Conservation (phyloP, 2,113 vertebrate species). For the Octodon degus region DNA sequence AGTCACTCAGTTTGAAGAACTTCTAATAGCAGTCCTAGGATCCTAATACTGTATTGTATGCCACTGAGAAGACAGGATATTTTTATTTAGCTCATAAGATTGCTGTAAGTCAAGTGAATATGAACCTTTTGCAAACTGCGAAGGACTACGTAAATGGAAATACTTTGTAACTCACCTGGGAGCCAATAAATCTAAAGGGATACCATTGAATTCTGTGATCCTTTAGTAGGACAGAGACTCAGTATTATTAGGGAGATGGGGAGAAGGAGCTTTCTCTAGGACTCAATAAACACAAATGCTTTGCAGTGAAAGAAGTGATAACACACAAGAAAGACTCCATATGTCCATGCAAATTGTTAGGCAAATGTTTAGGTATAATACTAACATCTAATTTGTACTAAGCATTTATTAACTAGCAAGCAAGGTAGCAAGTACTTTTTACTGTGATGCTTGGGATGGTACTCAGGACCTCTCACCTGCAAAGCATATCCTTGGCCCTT, state of each 20-base stretch:
- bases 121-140: not conserved
- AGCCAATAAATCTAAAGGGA: not conserved
- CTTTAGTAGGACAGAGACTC: not conserved
- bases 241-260: not conserved
- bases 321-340: slow-evolving; percentile 34
- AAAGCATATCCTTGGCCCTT: not conserved
- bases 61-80: not conserved
- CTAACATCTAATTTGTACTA: not conserved
- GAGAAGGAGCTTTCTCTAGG: not conserved
- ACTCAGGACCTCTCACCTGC: not conserved
- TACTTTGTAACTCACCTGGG: not conserved
- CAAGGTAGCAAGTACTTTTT: slow-evolving; percentile 5
- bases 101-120: not conserved
- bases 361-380: not conserved
- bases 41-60: not conserved
- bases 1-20: not conserved
- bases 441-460: not conserved
- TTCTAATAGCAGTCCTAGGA: not conserved
- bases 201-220: not conserved
- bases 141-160: not conserved
- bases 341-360: not conserved
- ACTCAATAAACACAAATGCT: not conserved
- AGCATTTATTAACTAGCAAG: slow-evolving; percentile 44
- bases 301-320: not conserved
- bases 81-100: not conserved